Percentiles rank a stretch among this genome's conserved stretches.
phyloP scores from a whole-genome alignment of 2,888 invertebrate species.

The Heliconius hortense region DNA sequence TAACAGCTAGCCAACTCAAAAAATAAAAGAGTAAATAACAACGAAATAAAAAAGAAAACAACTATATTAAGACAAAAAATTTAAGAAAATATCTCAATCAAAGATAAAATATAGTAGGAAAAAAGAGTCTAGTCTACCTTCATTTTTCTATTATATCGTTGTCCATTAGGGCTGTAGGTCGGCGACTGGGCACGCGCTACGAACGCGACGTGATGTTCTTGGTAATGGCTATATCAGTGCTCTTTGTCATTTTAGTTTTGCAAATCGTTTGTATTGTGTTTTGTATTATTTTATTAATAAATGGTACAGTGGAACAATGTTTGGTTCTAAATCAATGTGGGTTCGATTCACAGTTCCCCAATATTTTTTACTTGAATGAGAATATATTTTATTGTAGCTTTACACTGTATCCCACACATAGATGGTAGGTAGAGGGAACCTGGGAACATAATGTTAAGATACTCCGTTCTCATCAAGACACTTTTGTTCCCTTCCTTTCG shows the following conservation, averaged over 20 bases:
- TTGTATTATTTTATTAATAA: background rate
- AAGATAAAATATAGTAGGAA: background rate
- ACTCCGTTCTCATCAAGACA: background rate
- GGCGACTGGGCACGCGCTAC: constrained; percentile 19
- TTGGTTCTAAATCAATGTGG: no score
- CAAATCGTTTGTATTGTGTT: constrained; percentile 3
- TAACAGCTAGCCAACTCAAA: no score
- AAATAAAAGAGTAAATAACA: no score
- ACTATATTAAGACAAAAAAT: no score
- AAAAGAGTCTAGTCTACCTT: background rate
- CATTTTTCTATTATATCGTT: constrained; percentile 20
- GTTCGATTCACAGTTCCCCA: background rate
- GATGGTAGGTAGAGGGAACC: background rate
- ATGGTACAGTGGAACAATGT: background rate
- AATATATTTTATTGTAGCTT: background rate
- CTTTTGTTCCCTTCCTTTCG: background rate
- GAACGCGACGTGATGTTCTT: constrained; percentile 26
- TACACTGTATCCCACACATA: background rate
- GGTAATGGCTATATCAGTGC: constrained; percentile 27
- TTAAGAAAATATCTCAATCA: no score
- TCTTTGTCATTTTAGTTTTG: constrained; percentile 21
- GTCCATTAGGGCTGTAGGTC: constrained; percentile 19
- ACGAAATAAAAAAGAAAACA: no score
- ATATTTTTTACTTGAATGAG: background rate
- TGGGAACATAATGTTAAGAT: background rate